These are phyloP conservation scores for Bombus waltoni DNA, from an alignment of 1,140 invertebrate species.

Conservation along the genomic window DNA sequence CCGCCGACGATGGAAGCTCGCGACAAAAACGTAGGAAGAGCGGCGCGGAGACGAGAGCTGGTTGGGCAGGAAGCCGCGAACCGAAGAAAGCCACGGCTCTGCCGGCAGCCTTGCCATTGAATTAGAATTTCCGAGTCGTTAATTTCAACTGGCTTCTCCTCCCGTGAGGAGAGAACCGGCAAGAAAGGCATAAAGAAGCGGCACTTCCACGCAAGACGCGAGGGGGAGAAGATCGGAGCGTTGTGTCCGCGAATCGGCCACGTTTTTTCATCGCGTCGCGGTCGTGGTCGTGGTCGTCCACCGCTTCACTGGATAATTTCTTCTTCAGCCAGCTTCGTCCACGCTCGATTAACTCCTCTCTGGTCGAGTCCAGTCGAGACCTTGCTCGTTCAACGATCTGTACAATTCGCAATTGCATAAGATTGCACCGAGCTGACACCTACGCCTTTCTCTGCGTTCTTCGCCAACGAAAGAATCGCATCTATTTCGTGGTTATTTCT, in stretches of 20 bases:
- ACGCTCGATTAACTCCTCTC: conserved; percentile 66
- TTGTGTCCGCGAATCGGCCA: background rate
- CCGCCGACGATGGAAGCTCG: background rate
- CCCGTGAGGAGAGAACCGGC: background rate
- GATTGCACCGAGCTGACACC: background rate
- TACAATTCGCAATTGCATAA: conserved; percentile 47
- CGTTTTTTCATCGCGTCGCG: background rate
- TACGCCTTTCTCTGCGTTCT: background rate
- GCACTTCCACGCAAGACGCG: background rate
- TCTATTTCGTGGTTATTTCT: background rate
- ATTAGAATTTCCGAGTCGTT: conserved; percentile 71
- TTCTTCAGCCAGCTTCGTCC: conserved; percentile 49
- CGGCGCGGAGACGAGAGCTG: conserved; percentile 31
- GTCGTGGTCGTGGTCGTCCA: background rate
- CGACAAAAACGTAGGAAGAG: conserved; percentile 25
- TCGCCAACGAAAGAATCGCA: background rate
- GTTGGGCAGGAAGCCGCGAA: conserved; percentile 21
- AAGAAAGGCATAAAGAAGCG: conserved; percentile 45
- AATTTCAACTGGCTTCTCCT: conserved; percentile 60
- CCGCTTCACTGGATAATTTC: conserved; percentile 50
- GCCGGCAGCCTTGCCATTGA: conserved; percentile 68
- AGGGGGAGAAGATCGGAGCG: conserved; percentile 7
- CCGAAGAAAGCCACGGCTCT: conserved; percentile 55
- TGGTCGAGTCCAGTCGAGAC: conserved; percentile 40
- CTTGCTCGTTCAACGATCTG: conserved; percentile 53